These are phyloP conservation scores for Deilephila porcellus DNA, from an alignment of 2,888 invertebrate genomes.

Conservation along the genomic window DNA sequence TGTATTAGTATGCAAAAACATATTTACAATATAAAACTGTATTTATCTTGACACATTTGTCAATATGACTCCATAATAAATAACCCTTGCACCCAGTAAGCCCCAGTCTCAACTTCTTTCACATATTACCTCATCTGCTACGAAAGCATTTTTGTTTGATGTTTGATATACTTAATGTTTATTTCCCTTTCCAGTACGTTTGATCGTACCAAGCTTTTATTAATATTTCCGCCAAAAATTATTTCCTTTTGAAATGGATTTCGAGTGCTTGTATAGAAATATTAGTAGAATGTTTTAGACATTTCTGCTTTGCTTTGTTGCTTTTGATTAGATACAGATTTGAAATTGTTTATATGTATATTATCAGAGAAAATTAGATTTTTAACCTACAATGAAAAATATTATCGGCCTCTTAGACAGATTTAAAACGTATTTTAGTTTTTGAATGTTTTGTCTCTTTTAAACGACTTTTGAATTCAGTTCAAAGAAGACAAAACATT, in stretches of 20 bases:
- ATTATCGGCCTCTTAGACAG: no score
- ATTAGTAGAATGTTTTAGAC: not conserved
- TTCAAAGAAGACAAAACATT: no score
- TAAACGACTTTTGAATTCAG: no score
- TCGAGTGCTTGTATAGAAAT: constrained; percentile 6
- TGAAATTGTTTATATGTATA: no score
- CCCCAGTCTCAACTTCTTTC: constrained; percentile 8
- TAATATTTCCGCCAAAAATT: constrained; percentile 46
- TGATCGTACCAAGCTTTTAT: constrained; percentile 51
- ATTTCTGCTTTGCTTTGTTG: not conserved
- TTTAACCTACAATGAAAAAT: no score
- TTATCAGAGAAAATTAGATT: no score
- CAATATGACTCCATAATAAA: not conserved
- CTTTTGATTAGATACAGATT: no score
- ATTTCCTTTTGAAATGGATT: constrained; percentile 38
- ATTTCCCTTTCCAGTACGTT: constrained; percentile 47
- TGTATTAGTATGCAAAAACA: no score
- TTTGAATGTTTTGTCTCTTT: no score
- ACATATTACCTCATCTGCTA: constrained; percentile 48
- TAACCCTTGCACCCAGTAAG: not conserved
- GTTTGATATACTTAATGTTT: constrained; percentile 56
- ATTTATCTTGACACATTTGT: not conserved
- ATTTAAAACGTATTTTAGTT: no score
- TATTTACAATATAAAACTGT: no score
- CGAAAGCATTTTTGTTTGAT: constrained; percentile 58